Percentiles rank a stretch among this genome's conserved stretches.
These are phyloP conservation scores for Trissolcus japonicus DNA, from an alignment of 2,888 invertebrate species.

Conservation along the genomic window DNA sequence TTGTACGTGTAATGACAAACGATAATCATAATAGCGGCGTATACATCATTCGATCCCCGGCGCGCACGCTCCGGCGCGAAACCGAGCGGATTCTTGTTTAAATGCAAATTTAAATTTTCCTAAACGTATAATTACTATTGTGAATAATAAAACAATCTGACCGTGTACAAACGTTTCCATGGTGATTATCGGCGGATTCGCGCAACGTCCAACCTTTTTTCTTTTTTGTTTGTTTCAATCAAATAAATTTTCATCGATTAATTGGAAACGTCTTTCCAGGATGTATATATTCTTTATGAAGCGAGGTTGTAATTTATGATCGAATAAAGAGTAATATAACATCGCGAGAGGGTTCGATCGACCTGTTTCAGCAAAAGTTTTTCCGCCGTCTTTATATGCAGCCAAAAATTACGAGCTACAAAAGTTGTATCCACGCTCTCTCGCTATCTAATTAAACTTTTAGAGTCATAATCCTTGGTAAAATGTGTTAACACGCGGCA, in stretches of 20 bases:
- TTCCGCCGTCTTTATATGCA: too few species aligned
- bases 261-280: too few species aligned
- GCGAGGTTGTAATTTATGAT: not conserved
- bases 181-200: too few species aligned
- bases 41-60: constrained; percentile 23
- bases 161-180: too few species aligned
- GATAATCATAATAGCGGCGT: constrained; percentile 35
- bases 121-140: constrained; percentile 48
- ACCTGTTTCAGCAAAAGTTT: too few species aligned
- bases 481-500: constrained; percentile 7
- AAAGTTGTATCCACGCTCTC: not conserved
- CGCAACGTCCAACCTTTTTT: constrained; percentile 1
- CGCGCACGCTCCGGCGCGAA: constrained; percentile 11
- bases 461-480: constrained; percentile 10
- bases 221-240: not conserved
- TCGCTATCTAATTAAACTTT: constrained; percentile 17
- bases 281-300: not conserved
- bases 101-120: constrained; percentile 47
- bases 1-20: constrained; percentile 28
- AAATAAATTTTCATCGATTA: constrained; percentile 4
- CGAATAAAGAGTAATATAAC: too few species aligned
- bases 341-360: too few species aligned
- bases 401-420: too few species aligned
- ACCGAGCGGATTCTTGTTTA: constrained; percentile 39
- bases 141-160: constrained; percentile 26